These are phyloP conservation scores for Synaphobranchus kaupii DNA, from an alignment of 2,797 vertebrate genomes.

Conservation along the genomic window DNA sequence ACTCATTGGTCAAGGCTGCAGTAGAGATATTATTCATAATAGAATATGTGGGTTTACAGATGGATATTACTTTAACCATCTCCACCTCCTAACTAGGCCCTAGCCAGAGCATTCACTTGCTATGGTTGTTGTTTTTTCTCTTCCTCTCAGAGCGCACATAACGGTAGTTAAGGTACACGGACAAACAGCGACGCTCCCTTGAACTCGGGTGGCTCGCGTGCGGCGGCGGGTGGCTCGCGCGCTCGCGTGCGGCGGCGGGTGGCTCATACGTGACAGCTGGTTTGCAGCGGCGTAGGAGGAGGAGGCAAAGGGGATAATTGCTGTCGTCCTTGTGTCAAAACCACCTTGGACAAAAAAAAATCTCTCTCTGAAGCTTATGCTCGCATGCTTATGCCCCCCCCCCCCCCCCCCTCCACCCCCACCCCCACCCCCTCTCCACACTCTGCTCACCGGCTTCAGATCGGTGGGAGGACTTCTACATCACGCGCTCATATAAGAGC, in stretches of 20 bases:
- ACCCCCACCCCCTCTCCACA: too few species aligned
- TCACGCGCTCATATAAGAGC: background rate
- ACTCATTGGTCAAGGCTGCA: background rate
- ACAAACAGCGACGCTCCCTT: background rate
- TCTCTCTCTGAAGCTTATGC: background rate
- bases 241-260: too few species aligned
- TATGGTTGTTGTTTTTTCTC: background rate
- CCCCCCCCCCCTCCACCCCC: too few species aligned
- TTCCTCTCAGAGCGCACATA: background rate
- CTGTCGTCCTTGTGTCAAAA: constrained; percentile 37
- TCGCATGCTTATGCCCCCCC: background rate
- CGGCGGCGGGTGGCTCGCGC: background rate
- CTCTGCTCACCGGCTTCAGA: background rate
- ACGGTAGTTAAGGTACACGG: background rate
- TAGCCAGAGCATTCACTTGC: background rate
- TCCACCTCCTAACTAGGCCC: background rate
- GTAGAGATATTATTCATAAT: background rate
- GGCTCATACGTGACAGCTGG: constrained; percentile 34
- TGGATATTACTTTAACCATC: background rate
- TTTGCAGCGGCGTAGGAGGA: constrained; percentile 1
- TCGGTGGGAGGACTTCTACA: background rate
- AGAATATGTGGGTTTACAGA: background rate
- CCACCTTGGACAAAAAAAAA: constrained; percentile 31
- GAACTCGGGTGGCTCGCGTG: background rate
- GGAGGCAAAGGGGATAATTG: constrained; percentile 31